Base-by-base conservation (phyloP, 2,797 vertebrate genomes). In the Pelodytes ibericus region DNA sequence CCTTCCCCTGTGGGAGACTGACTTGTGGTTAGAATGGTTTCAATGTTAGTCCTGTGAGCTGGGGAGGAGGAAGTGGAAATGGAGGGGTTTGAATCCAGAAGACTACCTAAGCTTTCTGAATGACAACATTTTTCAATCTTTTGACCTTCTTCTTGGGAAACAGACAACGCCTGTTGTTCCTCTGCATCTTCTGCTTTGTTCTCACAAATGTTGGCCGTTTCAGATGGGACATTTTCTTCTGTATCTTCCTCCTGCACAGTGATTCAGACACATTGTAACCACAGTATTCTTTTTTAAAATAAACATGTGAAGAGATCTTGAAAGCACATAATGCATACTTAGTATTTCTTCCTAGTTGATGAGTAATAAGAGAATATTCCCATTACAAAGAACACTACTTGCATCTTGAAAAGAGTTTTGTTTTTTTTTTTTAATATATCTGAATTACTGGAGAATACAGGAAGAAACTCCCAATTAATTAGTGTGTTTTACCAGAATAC, bases 1-100 rank as follows among this genome's bases (percentile, higher is more conserved):
- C 81, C 79, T 80, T 95, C 92, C 83, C 91, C 93, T 53, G 86
- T 84, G 66, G 90, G 73, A 16, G 90, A 92, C 77, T 84, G 74
- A 80, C 87, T 33, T 10, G 85, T 84, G 80, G 85, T 88, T 69
- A 89, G 85, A 39, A 83, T 85, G 73, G 88, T 91, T 80, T 94
- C 91, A 0, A 81, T 75, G 68, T 87, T 90, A 75, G 90, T 89
- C 80, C 91, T 92, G 82, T 90, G 90, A 51, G 91, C 87, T 13
- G 88, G 90, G 87, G 87, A 90, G 74, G 87, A 90, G 26, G 87
- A 85, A 0, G 86, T 82, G 74, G 89, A 87, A 85, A 83, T 83
- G 81, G 85, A 86, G 77, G 88, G 86, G 77, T 87, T 86, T 71
- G 84, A 87, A 60, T 84, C 89, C 11, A 86, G 81, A 60, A 86